A percentile compares a stretch with the other conserved stretches of the same genome.
These are phyloP conservation scores for Adelges cooleyi DNA, from an alignment of 1,140 invertebrate genomes.

Conservation along the genomic window DNA sequence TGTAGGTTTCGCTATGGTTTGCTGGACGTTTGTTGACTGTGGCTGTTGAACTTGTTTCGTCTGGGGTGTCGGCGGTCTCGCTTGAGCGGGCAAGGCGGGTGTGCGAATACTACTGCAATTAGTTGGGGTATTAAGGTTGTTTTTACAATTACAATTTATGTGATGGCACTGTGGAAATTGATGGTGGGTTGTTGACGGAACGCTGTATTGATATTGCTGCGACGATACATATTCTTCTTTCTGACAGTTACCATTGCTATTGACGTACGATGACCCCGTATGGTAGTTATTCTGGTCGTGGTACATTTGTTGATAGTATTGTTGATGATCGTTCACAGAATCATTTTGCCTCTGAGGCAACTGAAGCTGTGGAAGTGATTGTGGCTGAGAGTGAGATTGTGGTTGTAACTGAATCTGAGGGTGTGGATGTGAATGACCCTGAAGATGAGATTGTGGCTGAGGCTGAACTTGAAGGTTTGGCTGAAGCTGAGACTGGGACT, in stretches of 20 bases:
- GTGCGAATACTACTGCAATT: neutral
- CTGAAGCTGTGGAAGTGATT: no score
- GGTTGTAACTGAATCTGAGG: no score
- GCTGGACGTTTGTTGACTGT: slow-evolving; percentile 39
- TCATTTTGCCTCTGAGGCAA: neutral
- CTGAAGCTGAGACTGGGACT: neutral
- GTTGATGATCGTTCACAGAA: slow-evolving; percentile 3
- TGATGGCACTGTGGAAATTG: neutral
- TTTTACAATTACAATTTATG: slow-evolving; percentile 14
- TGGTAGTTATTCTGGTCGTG: slow-evolving; percentile 12
- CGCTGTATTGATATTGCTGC: neutral
- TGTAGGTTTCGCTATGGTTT: slow-evolving; percentile 35
- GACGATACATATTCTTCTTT: neutral
- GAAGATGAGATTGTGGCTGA: no score
- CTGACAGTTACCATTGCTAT: neutral
- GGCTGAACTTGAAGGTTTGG: no score
- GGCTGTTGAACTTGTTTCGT: slow-evolving; percentile 22
- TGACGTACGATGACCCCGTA: neutral
- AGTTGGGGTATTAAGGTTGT: neutral
- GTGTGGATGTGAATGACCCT: no score
- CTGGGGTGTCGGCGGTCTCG: neutral
- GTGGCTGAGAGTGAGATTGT: no score
- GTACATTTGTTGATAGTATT: slow-evolving; percentile 13
- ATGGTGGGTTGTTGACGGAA: no score
- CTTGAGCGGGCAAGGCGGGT: neutral